These are phyloP conservation scores for Urophycis tenuis DNA, from an alignment of 2,797 vertebrate species.

Conservation along the genomic window DNA sequence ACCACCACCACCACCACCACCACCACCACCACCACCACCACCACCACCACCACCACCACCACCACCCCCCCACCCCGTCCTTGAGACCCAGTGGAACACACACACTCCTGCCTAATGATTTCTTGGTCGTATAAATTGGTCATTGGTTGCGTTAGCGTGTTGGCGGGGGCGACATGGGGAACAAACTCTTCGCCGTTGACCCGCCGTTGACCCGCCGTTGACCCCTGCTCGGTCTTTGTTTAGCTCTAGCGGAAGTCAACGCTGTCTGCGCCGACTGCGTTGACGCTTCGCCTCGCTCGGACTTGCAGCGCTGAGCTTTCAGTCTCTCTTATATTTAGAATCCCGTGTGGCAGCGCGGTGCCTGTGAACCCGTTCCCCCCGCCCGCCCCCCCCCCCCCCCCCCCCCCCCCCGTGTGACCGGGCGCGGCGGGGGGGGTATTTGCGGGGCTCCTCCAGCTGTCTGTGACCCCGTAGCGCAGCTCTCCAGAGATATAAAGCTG, in stretches of 20 bases:
- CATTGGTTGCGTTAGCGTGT: neutral
- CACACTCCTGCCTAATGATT: neutral
- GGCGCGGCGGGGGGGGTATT: too few species aligned
- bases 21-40: conserved; percentile 11
- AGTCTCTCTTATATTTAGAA: neutral
- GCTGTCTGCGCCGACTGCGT: too few species aligned
- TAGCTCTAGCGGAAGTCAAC: neutral
- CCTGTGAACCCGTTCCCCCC: neutral
- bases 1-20: conserved; percentile 7
- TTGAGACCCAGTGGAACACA: conserved; percentile 2
- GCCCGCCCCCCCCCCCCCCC: too few species aligned
- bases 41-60: conserved; percentile 4
- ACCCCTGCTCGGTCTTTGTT: neutral
- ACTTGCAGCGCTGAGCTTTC: too few species aligned
- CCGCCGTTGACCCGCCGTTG: neutral
- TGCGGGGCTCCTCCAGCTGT: conserved; percentile 30
- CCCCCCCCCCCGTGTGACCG: too few species aligned
- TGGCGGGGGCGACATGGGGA: neutral
- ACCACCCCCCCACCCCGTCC: conserved; percentile 10
- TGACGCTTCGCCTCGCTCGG: too few species aligned
- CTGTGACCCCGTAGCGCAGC: conserved; percentile 33
- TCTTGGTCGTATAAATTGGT: neutral
- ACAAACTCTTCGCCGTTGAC: neutral
- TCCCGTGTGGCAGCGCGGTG: neutral
- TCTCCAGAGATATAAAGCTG: conserved; percentile 32